Percentiles rank a stretch among this genome's conserved stretches.
phyloP scores from a whole-genome alignment of 2,888 invertebrate genomes.

The Lathronympha strigana region DNA sequence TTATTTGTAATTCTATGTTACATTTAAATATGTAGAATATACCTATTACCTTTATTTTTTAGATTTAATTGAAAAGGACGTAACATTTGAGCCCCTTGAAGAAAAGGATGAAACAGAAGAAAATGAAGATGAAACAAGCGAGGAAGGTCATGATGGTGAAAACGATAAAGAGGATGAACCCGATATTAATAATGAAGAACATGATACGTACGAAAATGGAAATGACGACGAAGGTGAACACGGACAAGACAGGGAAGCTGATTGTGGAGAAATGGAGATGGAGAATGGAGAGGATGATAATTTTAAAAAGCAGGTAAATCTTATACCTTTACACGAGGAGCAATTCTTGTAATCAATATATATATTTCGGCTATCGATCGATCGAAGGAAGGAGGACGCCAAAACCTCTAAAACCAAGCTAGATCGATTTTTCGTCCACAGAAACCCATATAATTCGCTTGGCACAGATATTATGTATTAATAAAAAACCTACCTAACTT shows the following conservation, averaged over 20 bases:
- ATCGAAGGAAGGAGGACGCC: no score
- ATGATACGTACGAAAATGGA: slow-evolving; percentile 3
- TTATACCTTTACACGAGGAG: no score
- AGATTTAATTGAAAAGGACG: slow-evolving; percentile 83
- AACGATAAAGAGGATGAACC: slow-evolving; percentile 54
- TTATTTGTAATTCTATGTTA: no score
- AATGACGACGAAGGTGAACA: background rate
- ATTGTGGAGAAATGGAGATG: slow-evolving; percentile 43
- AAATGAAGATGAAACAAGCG: slow-evolving; percentile 53
- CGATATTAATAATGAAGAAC: slow-evolving; percentile 38
- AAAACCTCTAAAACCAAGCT: no score
- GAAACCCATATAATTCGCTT: no score
- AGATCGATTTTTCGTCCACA: no score
- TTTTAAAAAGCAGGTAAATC: slow-evolving; percentile 21
- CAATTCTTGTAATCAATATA: no score
- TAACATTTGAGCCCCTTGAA: slow-evolving; percentile 83
- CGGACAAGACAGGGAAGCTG: slow-evolving; percentile 24
- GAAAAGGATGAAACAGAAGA: slow-evolving; percentile 77
- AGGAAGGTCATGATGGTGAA: slow-evolving; percentile 50
- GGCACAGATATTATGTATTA: no score
- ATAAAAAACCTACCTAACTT: no score
- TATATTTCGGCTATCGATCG: no score
- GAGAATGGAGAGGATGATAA: slow-evolving; percentile 36
- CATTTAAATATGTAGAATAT: no score
- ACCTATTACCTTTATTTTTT: slow-evolving; percentile 24